A percentile compares a stretch with the other conserved stretches of the same genome.
Evolutionary conservation across 1,140 invertebrate species (phyloP).

Genomic region (Sycobia sp.): DNA sequence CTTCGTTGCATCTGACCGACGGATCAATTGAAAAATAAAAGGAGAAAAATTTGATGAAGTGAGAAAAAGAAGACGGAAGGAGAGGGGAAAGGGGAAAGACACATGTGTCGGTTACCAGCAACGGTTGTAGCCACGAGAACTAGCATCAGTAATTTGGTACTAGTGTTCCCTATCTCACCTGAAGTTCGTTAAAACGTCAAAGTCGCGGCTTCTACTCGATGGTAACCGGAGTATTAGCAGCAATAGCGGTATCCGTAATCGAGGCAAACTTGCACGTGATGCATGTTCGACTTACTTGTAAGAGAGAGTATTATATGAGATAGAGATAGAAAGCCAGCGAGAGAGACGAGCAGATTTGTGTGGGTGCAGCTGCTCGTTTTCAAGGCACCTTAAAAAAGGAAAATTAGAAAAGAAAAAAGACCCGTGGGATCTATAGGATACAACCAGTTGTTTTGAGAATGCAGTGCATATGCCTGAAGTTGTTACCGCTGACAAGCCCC

Average conservation of each 20-base stretch:
- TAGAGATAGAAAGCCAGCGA: not conserved
- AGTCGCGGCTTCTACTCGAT: not conserved
- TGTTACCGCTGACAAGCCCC: not conserved
- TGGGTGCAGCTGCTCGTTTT: constrained; percentile 17
- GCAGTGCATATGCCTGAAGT: constrained; percentile 19
- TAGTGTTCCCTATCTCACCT: not conserved
- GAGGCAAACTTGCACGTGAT: constrained; percentile 6
- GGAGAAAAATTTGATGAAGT: not conserved
- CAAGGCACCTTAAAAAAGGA: not conserved
- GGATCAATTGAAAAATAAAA: not conserved
- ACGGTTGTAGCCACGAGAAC: not conserved
- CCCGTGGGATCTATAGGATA: not conserved
- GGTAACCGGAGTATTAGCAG: not conserved
- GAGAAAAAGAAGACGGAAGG: not conserved
- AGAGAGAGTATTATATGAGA: not conserved
- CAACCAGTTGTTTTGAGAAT: not conserved
- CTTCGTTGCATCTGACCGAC: not conserved
- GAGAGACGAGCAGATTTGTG: not conserved
- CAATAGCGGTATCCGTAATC: not conserved
- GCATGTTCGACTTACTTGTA: not conserved
- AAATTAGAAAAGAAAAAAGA: not conserved
- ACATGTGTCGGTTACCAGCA: constrained; percentile 4
- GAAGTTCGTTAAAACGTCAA: not conserved
- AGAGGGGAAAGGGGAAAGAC: not conserved
- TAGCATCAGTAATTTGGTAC: too few species aligned